Evolutionary conservation across 2,888 invertebrate genomes (phyloP), one percentile per base, ranked within the genome.

Genomic region (Marasmarcha lunaedactyla): DNA sequence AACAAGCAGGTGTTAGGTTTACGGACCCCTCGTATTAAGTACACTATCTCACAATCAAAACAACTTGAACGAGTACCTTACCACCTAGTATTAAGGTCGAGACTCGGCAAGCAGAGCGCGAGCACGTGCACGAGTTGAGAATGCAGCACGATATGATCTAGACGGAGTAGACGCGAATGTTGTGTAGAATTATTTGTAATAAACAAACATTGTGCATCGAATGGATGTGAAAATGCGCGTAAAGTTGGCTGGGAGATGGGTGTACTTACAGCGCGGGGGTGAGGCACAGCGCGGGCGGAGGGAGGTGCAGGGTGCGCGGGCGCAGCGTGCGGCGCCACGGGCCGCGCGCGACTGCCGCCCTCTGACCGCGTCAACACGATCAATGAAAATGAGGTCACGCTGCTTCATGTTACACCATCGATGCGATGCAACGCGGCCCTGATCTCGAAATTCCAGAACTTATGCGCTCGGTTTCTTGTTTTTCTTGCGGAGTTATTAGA

Each of bases 381-480:
- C 65, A 77, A 20, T 20, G 20, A 20, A 71, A 73, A 76, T 71
- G 59, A 72, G 61, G 59, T 55, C 59, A 51, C 55, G 51, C 54
- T 57, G 57, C 57, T 54, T 63, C 59, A 59, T 46, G 46, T 48
- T 50, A 48, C 51, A 46, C 41, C 49, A 48, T 50, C 50, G 46
- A 51, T 49, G 49, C 52, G 55, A 52, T 52, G 53, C 52, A 51
- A 45, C 51, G 55, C 50, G 44, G 48, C 51, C 44, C 46, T 46
- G 42, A 42, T 40, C 39, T 37, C 45, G 35, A 41, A 44, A 42
- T 44, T 45, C 42, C 40, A 36, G 42, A 27, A 37, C 4, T 7
- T 3, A 3, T 20, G 20, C 20, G 20, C 20, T 20, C 20, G 20
- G 7, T 20, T 20, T 20, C 7, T 20, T 20, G 20, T 20, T 20